Percentiles rank a stretch among this genome's conserved stretches.
Conservation (phyloP, 2,888 invertebrate species). For the Ashinkailepas kermadecensis region DNA sequence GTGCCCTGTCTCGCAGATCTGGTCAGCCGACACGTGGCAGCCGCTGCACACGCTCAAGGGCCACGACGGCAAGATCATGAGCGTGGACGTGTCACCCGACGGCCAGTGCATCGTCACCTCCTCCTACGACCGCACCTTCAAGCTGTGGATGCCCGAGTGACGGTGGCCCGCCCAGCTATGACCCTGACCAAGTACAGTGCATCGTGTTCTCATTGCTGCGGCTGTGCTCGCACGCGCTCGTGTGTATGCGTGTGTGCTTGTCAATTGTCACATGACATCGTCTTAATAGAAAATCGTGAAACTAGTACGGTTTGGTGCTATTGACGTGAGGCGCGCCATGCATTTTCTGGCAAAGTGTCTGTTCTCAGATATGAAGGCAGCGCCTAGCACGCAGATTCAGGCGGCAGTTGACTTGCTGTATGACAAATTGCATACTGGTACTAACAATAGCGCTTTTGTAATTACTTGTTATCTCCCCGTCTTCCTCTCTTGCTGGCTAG, state of each 20-base stretch:
- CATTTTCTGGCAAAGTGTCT: no score
- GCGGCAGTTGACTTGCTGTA: no score
- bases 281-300: neutral
- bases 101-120: slow-evolving; percentile 85
- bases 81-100: slow-evolving; percentile 79
- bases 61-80: slow-evolving; percentile 96
- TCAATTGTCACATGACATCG: neutral
- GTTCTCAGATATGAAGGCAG: no score
- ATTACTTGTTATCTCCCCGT: no score
- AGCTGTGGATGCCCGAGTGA: slow-evolving; percentile 61
- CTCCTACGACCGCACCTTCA: slow-evolving; percentile 95
- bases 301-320: no score
- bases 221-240: no score
- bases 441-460: no score
- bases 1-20: slow-evolving; percentile 50
- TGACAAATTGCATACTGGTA: no score
- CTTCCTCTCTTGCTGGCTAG: no score
- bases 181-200: neutral
- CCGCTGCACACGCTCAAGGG: slow-evolving; percentile 90
- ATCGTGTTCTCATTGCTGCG: neutral
- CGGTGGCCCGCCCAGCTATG: no score
- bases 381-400: no score
- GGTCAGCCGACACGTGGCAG: slow-evolving; percentile 96
- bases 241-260: neutral
- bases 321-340: no score